Evolutionary conservation across 2,888 invertebrate species (phyloP), one percentile per base, ranked within the genome.

Genomic region (Cheilosia urbana): DNA sequence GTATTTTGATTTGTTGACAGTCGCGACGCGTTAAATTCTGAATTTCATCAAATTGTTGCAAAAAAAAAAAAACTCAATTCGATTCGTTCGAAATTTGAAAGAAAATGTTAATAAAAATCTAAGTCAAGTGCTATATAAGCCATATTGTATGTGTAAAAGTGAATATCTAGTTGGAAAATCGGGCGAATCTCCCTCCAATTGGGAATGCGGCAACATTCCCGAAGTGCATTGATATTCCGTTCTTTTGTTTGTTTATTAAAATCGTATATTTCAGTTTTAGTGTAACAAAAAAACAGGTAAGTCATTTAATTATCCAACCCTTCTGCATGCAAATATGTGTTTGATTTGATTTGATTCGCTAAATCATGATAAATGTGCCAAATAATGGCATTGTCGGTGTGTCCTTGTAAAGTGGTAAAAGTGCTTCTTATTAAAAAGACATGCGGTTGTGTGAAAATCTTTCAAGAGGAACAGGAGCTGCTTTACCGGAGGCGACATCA

Each of bases 1-100:
- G 80, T 84, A 84, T 84, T 75, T 84, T 76, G 81, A 81, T 85
- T 85, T 85, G 85, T 85, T 85, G 85, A 85, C 81, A 85, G 76
- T 80, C 84, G 71, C 75, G 85, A 77, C 81, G 80, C 85, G 85
- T 85, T 71, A 58, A 60, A 60, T 82, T 83, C 68, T 63, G 60
- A 42, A 49, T 42, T 71, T 66, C 37, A 51, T 40, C 21, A 72
- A 45, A 24, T 85, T 72, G 13, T 77, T 60, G 53, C 47, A 71
- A 60, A 58, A 47, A 27, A 27, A 71, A 27, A 42, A 27, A 5
- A 5, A 30, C 30, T 51, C 15, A 37, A 40, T 30, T 27, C 24
- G 3, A 47, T 75, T 51, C 30, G 34, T 60, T 45, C 11, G 9
- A 6, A 21, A 57, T 24, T 13, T 34, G 19, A 37, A 51, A 34